Evolutionary conservation across 2,888 invertebrate species (phyloP).

Genomic region (Drosophila picticornis): DNA sequence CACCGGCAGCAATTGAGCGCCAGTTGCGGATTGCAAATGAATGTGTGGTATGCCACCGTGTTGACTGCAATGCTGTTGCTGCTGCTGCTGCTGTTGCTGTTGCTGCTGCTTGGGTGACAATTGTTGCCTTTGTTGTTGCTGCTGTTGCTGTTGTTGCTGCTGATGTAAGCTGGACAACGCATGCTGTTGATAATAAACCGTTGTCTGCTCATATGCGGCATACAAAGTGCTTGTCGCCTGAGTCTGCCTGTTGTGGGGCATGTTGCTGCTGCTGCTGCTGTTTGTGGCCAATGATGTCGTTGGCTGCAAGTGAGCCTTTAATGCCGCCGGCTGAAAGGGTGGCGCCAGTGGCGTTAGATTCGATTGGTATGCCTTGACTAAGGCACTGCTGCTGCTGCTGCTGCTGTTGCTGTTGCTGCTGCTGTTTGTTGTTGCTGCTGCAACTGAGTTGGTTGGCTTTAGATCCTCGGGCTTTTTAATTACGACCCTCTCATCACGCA

Average conservation of each 20-base stretch:
- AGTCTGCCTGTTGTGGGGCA: slow-evolving; percentile 22
- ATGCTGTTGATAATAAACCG: slow-evolving; percentile 73
- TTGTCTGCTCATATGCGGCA: slow-evolving; percentile 78
- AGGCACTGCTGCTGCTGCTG: slow-evolving; percentile 51
- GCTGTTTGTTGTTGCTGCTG: neutral
- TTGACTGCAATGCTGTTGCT: slow-evolving; percentile 69
- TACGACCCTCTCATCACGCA: slow-evolving; percentile 1
- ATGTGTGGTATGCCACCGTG: slow-evolving; percentile 74
- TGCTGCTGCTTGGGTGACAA: slow-evolving; percentile 29
- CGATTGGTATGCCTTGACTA: slow-evolving; percentile 79
- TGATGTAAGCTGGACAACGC: slow-evolving; percentile 37
- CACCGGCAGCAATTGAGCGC: slow-evolving; percentile 87
- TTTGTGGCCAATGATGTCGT: slow-evolving; percentile 9
- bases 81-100: slow-evolving; percentile 41
- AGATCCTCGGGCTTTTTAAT: slow-evolving; percentile 10
- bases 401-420: slow-evolving; percentile 4
- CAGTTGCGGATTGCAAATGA: slow-evolving; percentile 65
- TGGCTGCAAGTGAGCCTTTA: slow-evolving; percentile 54
- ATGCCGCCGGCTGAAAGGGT: slow-evolving; percentile 78
- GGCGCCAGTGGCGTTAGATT: slow-evolving; percentile 82
- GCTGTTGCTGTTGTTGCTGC: slow-evolving; percentile 49
- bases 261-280: slow-evolving; percentile 39
- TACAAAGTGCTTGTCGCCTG: slow-evolving; percentile 51
- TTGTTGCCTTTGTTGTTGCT: slow-evolving; percentile 50
- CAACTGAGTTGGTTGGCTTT: slow-evolving; percentile 8